phyloP scores from a whole-genome alignment of 1,140 invertebrate species.

The Brachionus sp. region DNA sequence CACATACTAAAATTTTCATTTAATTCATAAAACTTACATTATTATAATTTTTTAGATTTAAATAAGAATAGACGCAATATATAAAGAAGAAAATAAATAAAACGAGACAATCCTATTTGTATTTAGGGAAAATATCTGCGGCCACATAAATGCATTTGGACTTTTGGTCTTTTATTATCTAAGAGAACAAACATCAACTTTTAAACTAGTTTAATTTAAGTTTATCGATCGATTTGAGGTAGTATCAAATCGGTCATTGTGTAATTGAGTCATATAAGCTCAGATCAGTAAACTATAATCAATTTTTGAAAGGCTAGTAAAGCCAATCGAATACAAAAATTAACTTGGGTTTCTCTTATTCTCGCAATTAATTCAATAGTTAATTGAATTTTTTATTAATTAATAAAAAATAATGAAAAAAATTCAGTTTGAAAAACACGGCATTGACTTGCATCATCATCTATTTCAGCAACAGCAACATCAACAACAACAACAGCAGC shows the following conservation, averaged over 20 bases:
- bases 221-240: conserved; percentile 39
- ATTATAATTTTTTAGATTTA: too few species aligned
- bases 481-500: too few species aligned
- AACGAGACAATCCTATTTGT: too few species aligned
- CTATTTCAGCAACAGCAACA: too few species aligned
- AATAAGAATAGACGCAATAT: too few species aligned
- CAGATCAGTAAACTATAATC: background rate
- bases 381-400: too few species aligned
- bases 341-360: background rate
- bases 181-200: background rate
- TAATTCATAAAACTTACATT: too few species aligned
- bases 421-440: background rate
- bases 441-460: too few species aligned
- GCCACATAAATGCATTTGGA: background rate
- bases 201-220: too few species aligned
- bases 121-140: background rate
- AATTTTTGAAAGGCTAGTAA: conserved; percentile 16
- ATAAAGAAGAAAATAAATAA: background rate
- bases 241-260: conserved; percentile 24
- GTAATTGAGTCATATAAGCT: conserved; percentile 1
- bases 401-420: background rate
- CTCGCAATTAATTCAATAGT: background rate
- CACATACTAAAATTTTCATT: too few species aligned
- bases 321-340: background rate
- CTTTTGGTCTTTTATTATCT: background rate